Evolutionary conservation across 2,113 vertebrate genomes (phyloP).

Genomic region (Picathartes gymnocephalus): DNA sequence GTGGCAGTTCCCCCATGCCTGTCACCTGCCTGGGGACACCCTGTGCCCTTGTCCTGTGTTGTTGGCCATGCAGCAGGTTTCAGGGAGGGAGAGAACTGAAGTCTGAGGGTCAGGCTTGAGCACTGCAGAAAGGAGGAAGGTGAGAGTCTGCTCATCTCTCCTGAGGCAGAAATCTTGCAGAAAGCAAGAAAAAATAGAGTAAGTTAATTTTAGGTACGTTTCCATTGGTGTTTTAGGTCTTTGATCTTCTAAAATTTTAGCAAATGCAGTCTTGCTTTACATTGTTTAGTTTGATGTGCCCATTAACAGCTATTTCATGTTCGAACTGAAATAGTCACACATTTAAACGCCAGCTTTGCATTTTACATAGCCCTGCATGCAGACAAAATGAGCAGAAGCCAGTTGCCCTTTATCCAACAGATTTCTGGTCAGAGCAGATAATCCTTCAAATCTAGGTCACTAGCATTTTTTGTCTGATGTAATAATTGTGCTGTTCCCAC

Average conservation of each 20-base stretch:
- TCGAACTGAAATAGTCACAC: neutral
- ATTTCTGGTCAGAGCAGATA: conserved; percentile 20
- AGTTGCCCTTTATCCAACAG: neutral
- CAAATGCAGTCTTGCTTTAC: neutral
- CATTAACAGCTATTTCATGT: neutral
- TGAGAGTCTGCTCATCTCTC: neutral
- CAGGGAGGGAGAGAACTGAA: neutral
- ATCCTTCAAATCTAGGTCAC: conserved; percentile 19
- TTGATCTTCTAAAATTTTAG: neutral
- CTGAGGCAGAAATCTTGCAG: neutral
- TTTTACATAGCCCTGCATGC: neutral
- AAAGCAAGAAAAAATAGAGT: neutral
- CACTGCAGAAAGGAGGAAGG: rapidly evolving
- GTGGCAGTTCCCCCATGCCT: neutral
- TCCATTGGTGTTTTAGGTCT: neutral
- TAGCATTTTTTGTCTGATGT: neutral
- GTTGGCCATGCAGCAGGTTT: neutral
- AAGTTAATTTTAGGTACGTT: neutral
- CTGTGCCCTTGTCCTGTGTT: rapidly evolving
- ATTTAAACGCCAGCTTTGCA: neutral
- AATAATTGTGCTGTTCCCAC: neutral
- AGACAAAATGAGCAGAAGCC: neutral
- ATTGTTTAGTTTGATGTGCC: neutral
- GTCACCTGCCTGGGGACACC: rapidly evolving
- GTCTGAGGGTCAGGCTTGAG: neutral